phyloP scores from a whole-genome alignment of 1,140 invertebrate species.

The Drusus annulatus region DNA sequence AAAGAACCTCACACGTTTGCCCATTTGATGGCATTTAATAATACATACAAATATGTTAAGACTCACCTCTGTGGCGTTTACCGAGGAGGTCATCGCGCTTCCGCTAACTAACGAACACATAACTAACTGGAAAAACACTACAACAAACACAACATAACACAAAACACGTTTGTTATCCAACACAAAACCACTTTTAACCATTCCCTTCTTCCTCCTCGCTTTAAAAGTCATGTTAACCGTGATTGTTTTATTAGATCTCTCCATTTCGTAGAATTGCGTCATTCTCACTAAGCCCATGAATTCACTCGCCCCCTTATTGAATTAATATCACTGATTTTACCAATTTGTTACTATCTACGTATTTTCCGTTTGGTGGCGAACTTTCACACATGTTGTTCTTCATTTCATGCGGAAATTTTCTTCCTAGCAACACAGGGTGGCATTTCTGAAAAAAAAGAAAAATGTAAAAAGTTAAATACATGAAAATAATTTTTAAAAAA shows the following conservation, averaged over 20 bases:
- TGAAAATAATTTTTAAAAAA: too few species aligned
- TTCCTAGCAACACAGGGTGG: too few species aligned
- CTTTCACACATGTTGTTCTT: too few species aligned
- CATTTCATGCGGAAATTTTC: too few species aligned
- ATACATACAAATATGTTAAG: background rate
- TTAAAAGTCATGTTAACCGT: background rate
- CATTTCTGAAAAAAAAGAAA: too few species aligned
- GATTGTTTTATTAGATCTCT: background rate
- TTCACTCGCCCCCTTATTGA: background rate
- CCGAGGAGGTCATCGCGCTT: background rate
- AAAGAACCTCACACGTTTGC: too few species aligned
- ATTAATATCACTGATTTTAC: background rate
- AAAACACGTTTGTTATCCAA: background rate
- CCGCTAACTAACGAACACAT: background rate
- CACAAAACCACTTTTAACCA: background rate
- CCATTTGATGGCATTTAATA: too few species aligned
- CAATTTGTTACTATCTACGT: constrained; percentile 8
- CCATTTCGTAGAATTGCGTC: background rate
- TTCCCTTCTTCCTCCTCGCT: background rate
- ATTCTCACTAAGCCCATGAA: background rate
- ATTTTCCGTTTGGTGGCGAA: background rate
- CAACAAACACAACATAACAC: background rate
- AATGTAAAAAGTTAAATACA: too few species aligned
- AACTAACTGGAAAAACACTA: background rate
- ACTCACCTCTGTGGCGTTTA: background rate